phyloP scores from a whole-genome alignment of 2,113 vertebrate genomes.

The Chelonoidis abingdonii region DNA sequence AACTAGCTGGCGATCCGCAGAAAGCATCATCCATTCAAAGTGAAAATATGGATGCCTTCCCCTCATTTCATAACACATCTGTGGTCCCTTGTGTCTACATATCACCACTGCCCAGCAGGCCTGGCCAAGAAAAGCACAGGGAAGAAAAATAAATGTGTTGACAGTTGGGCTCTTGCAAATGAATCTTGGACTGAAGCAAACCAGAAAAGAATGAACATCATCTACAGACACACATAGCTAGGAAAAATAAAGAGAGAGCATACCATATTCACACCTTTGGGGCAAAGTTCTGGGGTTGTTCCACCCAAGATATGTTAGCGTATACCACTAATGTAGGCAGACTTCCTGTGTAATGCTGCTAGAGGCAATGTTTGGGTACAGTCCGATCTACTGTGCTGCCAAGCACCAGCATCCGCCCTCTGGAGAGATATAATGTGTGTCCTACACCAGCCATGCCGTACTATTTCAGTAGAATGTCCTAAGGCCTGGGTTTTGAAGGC shows the following conservation, averaged over 20 bases:
- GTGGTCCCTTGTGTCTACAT: neutral
- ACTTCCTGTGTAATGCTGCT: conserved; percentile 36
- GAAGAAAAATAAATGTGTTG: conserved; percentile 63
- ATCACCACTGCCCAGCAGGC: conserved; percentile 13
- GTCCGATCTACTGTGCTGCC: neutral
- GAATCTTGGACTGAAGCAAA: conserved; percentile 36
- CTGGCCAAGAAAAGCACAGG: conserved; percentile 29
- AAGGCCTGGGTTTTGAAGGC: neutral
- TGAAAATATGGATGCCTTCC: conserved; percentile 2
- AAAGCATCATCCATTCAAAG: neutral
- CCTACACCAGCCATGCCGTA: neutral
- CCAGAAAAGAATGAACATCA: conserved; percentile 26
- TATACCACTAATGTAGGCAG: neutral
- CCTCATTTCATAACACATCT: conserved; percentile 2
- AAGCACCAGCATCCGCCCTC: accelerated
- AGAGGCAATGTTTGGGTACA: conserved; percentile 19
- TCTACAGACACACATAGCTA: accelerated
- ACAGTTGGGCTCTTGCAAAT: conserved; percentile 44
- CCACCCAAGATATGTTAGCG: neutral
- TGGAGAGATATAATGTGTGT: neutral
- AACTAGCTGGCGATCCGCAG: neutral
- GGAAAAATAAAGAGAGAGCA: accelerated
- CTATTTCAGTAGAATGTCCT: neutral
- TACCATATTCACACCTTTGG: neutral
- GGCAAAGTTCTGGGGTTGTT: conserved; percentile 48